These are phyloP conservation scores for Tokudaia tokunoshimensis DNA, from an alignment of 2,797 vertebrate species.

Conservation along the genomic window DNA sequence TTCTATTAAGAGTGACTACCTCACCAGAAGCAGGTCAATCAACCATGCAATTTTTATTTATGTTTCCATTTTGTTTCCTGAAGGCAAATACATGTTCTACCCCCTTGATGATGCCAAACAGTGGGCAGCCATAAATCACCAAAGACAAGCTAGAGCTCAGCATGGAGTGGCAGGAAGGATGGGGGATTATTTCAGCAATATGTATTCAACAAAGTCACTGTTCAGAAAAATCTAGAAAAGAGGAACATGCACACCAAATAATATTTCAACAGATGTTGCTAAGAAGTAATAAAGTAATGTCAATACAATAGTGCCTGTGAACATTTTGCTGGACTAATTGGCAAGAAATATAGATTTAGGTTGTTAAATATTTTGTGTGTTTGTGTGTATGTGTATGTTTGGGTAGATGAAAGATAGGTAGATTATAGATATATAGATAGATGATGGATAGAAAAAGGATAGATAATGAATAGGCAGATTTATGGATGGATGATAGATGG, in stretches of 20 bases:
- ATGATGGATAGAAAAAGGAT: background rate
- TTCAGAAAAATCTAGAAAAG: conserved; percentile 39
- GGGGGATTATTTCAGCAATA: conserved; percentile 70
- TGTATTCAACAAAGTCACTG: conserved; percentile 59
- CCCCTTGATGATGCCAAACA: conserved; percentile 72
- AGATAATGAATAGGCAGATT: background rate
- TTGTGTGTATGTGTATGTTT: background rate
- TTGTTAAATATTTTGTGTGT: conserved; percentile 1
- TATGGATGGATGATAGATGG: background rate
- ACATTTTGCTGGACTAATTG: background rate
- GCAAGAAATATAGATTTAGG: background rate
- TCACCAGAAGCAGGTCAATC: conserved; percentile 75
- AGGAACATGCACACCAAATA: conserved; percentile 9
- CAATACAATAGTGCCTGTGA: background rate
- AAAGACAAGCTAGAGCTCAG: conserved; percentile 70
- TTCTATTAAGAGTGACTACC: conserved; percentile 63
- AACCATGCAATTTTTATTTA: conserved; percentile 79
- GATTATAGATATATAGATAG: background rate
- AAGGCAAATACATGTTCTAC: conserved; percentile 77
- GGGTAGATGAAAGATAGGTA: background rate
- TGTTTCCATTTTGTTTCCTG: conserved; percentile 78
- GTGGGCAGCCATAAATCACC: conserved; percentile 77
- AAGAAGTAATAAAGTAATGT: background rate
- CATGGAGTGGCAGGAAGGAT: conserved; percentile 48
- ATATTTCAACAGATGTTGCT: conserved; percentile 23